A percentile compares a stretch with the other conserved stretches of the same genome.
These are phyloP conservation scores for Melolontha melolontha DNA, from an alignment of 2,888 invertebrate species.

Conservation along the genomic window DNA sequence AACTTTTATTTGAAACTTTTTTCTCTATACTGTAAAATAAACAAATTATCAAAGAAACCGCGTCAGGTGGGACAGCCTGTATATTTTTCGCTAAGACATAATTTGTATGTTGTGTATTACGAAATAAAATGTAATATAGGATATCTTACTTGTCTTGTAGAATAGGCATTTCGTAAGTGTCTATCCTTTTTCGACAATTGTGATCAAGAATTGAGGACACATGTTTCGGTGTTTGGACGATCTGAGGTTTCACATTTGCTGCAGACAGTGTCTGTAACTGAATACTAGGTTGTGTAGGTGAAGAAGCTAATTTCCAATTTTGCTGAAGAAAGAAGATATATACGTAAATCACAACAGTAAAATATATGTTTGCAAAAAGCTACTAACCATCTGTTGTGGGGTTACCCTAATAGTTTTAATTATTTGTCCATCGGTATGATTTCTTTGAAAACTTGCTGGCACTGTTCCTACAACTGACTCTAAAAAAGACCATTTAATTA, in stretches of 20 bases:
- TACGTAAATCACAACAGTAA: constrained; percentile 6
- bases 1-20: too few species aligned
- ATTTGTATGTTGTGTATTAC: too few species aligned
- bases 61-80: too few species aligned
- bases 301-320: constrained; percentile 57
- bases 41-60: too few species aligned
- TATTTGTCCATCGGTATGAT: constrained; percentile 48
- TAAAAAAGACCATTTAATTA: constrained; percentile 36
- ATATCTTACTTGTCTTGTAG: constrained; percentile 68
- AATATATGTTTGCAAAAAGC: background rate
- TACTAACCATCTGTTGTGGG: constrained; percentile 67
- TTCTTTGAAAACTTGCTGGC: constrained; percentile 36
- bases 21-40: too few species aligned
- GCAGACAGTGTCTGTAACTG: constrained; percentile 55
- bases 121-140: background rate
- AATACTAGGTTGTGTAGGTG: constrained; percentile 55
- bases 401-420: constrained; percentile 69
- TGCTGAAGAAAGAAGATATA: constrained; percentile 52
- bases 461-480: constrained; percentile 38
- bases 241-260: constrained; percentile 57
- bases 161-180: constrained; percentile 69
- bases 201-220: constrained; percentile 73
- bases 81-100: too few species aligned
- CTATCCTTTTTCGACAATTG: constrained; percentile 70
- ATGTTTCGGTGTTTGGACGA: constrained; percentile 51